Evolutionary conservation across 2,113 vertebrate genomes (phyloP).

Genomic region (Sclerurus mexicanus): DNA sequence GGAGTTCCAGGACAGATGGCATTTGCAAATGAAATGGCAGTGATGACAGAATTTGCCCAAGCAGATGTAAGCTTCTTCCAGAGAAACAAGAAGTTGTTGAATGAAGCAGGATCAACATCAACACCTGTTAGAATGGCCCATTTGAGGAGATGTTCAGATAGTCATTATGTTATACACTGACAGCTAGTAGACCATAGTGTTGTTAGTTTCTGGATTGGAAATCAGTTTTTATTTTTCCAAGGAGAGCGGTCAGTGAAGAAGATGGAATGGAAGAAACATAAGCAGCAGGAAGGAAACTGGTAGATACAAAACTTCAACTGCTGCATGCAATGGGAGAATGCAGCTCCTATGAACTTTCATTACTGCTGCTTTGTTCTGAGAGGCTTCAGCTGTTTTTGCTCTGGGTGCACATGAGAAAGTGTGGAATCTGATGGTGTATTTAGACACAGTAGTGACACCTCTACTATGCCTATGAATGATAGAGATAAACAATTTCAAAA

Average conservation of each 20-base stretch:
- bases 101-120: slow-evolving; percentile 49
- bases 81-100: slow-evolving; percentile 56
- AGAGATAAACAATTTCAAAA: neutral
- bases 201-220: neutral
- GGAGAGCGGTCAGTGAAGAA: neutral
- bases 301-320: neutral
- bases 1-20: slow-evolving; percentile 47
- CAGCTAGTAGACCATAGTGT: neutral
- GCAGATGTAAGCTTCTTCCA: slow-evolving; percentile 50
- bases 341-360: neutral
- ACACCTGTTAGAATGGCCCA: slow-evolving; percentile 11
- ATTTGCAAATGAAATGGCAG: slow-evolving; percentile 48
- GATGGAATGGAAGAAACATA: neutral
- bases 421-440: neutral
- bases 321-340: too few species aligned
- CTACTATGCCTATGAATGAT: neutral
- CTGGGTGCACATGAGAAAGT: neutral
- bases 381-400: neutral
- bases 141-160: slow-evolving; percentile 23
- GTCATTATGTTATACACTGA: neutral
- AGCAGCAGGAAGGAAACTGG: neutral
- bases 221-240: neutral
- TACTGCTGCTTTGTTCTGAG: neutral
- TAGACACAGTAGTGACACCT: neutral
- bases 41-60: slow-evolving; percentile 56